Evolutionary conservation across 2,113 vertebrate genomes (phyloP).

Genomic region (Corythornis cristatus): DNA sequence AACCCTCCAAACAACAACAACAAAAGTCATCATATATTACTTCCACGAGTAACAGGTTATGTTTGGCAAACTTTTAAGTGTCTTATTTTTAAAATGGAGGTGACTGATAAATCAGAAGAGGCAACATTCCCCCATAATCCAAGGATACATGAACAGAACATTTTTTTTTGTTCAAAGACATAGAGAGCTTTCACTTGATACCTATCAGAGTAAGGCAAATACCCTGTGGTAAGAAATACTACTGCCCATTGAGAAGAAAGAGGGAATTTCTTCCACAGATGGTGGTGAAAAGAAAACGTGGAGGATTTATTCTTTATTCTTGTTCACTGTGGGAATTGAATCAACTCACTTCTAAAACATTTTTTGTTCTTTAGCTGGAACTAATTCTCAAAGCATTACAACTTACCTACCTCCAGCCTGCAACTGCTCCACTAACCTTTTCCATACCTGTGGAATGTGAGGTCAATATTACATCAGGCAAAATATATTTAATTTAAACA

Average conservation of each 20-base stretch:
- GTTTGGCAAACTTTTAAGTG: background rate
- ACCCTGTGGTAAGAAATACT: background rate
- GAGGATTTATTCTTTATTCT: conserved; percentile 16
- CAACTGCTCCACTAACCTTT: conserved; percentile 55
- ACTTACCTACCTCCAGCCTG: conserved; percentile 39
- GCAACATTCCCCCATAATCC: background rate
- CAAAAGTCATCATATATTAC: background rate
- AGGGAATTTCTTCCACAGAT: background rate
- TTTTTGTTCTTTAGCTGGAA: conserved; percentile 72
- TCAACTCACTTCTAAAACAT: conserved; percentile 61
- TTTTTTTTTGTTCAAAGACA: background rate
- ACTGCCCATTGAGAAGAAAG: conserved; percentile 3
- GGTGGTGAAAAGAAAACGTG: background rate
- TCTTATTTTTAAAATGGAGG: background rate
- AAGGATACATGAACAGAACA: background rate
- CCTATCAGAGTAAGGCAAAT: background rate
- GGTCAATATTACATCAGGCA: background rate
- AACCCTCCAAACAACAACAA: background rate
- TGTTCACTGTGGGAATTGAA: conserved; percentile 61
- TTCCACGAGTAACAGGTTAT: background rate
- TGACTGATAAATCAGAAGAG: background rate
- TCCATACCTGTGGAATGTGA: background rate
- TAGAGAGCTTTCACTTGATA: background rate
- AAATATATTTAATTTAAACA: too few relatives aligned
- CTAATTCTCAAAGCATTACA: conserved; percentile 69